Percentiles rank a stretch among this genome's conserved stretches.
Conservation (phyloP, 2,113 vertebrate genomes). For the Sceloporus undulatus region DNA sequence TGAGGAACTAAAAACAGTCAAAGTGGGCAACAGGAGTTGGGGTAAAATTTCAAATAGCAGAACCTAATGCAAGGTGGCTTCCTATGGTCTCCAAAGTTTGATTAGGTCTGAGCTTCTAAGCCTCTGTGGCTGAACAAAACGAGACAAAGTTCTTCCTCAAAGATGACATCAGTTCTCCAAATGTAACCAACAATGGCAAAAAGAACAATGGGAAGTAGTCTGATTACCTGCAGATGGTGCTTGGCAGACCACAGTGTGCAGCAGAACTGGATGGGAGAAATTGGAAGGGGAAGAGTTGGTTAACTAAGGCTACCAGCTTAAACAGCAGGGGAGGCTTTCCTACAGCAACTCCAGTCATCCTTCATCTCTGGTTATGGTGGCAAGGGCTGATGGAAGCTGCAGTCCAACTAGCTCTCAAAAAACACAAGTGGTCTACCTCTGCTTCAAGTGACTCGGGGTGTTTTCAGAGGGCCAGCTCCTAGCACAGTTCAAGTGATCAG, state of each 20-base stretch:
- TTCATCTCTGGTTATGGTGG: no score
- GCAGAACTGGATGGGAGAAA: slow-evolving; percentile 23
- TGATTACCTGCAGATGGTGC: slow-evolving; percentile 15
- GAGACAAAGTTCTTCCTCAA: not conserved
- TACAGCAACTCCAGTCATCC: no score
- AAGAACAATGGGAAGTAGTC: not conserved
- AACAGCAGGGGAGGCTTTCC: not conserved
- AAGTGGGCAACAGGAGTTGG: not conserved
- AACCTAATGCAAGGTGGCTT: not conserved
- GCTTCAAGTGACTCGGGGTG: no score
- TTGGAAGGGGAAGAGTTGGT: not conserved
- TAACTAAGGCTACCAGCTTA: not conserved
- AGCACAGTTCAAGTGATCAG: no score
- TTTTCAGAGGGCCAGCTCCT: no score
- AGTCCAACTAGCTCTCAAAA: no score
- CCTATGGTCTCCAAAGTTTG: not conserved
- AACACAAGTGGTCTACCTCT: no score
- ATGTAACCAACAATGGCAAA: not conserved
- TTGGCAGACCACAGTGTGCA: not conserved
- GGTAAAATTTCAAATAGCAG: not conserved
- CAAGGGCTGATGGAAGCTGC: no score
- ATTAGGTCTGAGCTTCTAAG: not conserved
- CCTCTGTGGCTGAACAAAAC: not conserved
- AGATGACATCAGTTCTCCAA: not conserved
- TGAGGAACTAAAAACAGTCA: not conserved